Conservation (phyloP, 1,140 invertebrate genomes). For the Laupala kohalensis region DNA sequence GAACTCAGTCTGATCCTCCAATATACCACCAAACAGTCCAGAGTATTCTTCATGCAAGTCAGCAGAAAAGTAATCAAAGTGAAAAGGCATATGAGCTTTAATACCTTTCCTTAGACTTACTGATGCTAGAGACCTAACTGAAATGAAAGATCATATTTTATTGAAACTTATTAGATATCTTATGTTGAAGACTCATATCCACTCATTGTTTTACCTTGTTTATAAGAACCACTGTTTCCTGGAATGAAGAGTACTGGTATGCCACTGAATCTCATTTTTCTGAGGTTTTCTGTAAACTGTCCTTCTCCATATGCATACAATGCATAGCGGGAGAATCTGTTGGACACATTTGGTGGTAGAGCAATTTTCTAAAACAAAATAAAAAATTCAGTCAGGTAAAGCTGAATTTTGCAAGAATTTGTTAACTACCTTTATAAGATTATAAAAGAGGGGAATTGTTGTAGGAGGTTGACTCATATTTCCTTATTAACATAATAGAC, state of each 20-base stretch:
- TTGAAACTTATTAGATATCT: background rate
- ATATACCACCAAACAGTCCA: slow-evolving; percentile 60
- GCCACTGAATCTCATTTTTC: slow-evolving; percentile 61
- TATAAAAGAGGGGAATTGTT: too few relatives aligned
- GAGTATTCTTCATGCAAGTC: slow-evolving; percentile 72
- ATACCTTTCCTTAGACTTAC: slow-evolving; percentile 69
- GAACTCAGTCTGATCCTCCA: slow-evolving; percentile 65
- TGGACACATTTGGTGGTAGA: slow-evolving; percentile 38
- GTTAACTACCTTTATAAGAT: too few relatives aligned
- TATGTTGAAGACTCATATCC: background rate
- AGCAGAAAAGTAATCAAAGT: slow-evolving; percentile 81
- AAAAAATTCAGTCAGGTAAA: slow-evolving; percentile 12
- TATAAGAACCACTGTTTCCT: slow-evolving; percentile 82
- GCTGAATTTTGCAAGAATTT: too few relatives aligned
- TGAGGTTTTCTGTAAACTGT: slow-evolving; percentile 46
- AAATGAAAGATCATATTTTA: slow-evolving; percentile 21
- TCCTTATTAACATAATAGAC: too few relatives aligned
- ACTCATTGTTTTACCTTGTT: slow-evolving; percentile 49
- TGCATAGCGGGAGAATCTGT: slow-evolving; percentile 58
- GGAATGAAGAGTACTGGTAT: slow-evolving; percentile 87
- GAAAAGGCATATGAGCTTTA: slow-evolving; percentile 40
- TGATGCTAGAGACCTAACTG: slow-evolving; percentile 75
- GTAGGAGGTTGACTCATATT: too few relatives aligned
- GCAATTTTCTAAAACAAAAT: slow-evolving; percentile 45
- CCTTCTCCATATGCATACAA: slow-evolving; percentile 88